Evolutionary conservation across 1,140 invertebrate species (phyloP).

Genomic region (Temnothorax nylanderi): DNA sequence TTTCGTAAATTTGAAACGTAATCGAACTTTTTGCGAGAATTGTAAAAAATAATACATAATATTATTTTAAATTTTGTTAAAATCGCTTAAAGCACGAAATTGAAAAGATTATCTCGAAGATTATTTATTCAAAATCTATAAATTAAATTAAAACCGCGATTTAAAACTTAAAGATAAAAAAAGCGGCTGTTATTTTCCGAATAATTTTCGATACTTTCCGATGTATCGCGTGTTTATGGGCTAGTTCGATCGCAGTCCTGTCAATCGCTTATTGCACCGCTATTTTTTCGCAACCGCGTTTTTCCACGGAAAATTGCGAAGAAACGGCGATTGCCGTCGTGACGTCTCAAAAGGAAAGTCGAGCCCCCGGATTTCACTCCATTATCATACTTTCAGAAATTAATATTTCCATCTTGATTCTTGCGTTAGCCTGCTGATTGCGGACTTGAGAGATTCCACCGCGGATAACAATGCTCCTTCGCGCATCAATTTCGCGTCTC

Average conservation of each 20-base stretch:
- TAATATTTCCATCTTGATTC: conserved; percentile 28
- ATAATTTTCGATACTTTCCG: background rate
- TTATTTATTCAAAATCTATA: background rate
- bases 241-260: background rate
- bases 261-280: background rate
- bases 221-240: background rate
- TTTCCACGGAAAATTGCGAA: background rate
- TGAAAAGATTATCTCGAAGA: too few relatives aligned
- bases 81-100: background rate
- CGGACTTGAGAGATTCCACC: background rate
- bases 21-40: background rate
- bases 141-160: background rate
- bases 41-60: too few relatives aligned
- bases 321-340: background rate
- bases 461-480: conserved; percentile 21
- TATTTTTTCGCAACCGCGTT: background rate
- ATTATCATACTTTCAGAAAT: conserved; percentile 60
- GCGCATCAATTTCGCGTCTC: conserved; percentile 26
- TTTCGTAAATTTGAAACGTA: background rate
- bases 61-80: background rate
- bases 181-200: background rate
- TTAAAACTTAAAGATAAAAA: background rate
- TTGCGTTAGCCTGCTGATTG: background rate
- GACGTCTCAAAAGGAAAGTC: conserved; percentile 28
- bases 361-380: conserved; percentile 29